Percentiles rank a stretch among this genome's conserved stretches.
phyloP scores from a whole-genome alignment of 2,113 vertebrate species.

The Xiphophorus hellerii region DNA sequence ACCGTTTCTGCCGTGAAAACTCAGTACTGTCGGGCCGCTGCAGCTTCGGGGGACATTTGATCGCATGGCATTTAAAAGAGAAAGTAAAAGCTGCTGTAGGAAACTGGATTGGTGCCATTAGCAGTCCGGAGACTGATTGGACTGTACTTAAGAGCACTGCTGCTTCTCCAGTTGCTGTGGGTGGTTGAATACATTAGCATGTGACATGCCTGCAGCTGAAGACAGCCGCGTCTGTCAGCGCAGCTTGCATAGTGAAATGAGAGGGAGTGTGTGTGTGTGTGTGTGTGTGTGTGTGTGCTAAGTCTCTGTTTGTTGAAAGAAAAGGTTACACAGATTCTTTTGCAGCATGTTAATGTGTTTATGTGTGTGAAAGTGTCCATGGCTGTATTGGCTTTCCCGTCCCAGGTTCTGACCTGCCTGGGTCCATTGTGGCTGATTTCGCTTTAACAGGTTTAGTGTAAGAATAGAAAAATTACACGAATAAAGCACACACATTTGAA shows the following conservation, averaged over 20 bases:
- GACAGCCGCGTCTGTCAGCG: slow-evolving; percentile 57
- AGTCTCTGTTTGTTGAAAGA: slow-evolving; percentile 23
- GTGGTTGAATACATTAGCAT: slow-evolving; percentile 73
- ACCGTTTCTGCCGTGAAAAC: slow-evolving; percentile 36
- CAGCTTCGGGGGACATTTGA: slow-evolving; percentile 47
- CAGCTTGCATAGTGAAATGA: slow-evolving; percentile 41
- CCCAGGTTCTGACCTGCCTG: neutral
- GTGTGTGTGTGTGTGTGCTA: slow-evolving; percentile 15
- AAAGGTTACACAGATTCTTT: slow-evolving; percentile 34
- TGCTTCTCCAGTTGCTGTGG: slow-evolving; percentile 65
- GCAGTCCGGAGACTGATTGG: slow-evolving; percentile 65
- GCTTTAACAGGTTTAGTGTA: neutral
- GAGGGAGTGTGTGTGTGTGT: slow-evolving; percentile 12
- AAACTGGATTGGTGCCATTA: slow-evolving; percentile 64
- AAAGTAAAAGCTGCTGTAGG: slow-evolving; percentile 48
- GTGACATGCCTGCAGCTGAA: slow-evolving; percentile 62
- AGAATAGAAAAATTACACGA: neutral
- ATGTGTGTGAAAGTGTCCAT: slow-evolving; percentile 6
- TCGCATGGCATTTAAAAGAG: slow-evolving; percentile 56
- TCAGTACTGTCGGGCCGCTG: slow-evolving; percentile 28
- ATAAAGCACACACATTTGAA: neutral
- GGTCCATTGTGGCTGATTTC: neutral
- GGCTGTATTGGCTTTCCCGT: slow-evolving; percentile 10
- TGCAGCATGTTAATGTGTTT: slow-evolving; percentile 28
- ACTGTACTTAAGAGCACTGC: slow-evolving; percentile 60